Base-by-base conservation (phyloP, 2,797 vertebrate species). In the Distichodus sexfasciatus region DNA sequence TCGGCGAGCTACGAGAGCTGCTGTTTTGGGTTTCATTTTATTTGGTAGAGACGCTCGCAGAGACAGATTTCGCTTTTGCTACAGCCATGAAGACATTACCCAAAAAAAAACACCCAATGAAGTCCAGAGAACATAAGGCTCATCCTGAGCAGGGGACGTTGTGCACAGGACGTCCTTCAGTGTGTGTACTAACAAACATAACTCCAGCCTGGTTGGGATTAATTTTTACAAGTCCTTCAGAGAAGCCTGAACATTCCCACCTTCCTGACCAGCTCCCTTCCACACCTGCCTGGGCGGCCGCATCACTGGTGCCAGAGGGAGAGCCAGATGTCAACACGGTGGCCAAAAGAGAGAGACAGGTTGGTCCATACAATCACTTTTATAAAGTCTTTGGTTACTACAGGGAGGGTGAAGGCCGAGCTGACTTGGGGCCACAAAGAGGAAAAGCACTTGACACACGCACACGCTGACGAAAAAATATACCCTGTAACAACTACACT, bases 381-480 rank as follows among this genome's bases (percentile, higher is more conserved):
- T 69, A 88, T 87, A n/a, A 96, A 97, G 93, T 99, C 96, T 99
- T 99, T 98, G 97, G 96, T 99, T 88, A 89, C 82, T 83, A 73
- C 81, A 76, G 84, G 82, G 53, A 79, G 76, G 76, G 57, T 91
- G 92, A 90, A 93, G 90, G 72, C 60, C 62, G 41, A 66, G 64
- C 69, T 58, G 67, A 80, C 55, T 80, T 86, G 14, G 10, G 79
- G 79, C 79, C 46, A 50, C 66, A 74, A 68, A 14, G 65, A 55
- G 75, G 75, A 50, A 23, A 60, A 75, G 74, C 63, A 10, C 35
- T 14, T 75, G 33, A 69, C 33, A 23, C 26, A 54, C 75, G 44
- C 38, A 41, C 69, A 28, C 26, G 33, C 33, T 61, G 76, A 90
- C 87, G n/a, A 85, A 82, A 36, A 70, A 65, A 54, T 26, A 74